Conservation (phyloP, 2,888 invertebrate genomes). For the Amitus sp. region DNA sequence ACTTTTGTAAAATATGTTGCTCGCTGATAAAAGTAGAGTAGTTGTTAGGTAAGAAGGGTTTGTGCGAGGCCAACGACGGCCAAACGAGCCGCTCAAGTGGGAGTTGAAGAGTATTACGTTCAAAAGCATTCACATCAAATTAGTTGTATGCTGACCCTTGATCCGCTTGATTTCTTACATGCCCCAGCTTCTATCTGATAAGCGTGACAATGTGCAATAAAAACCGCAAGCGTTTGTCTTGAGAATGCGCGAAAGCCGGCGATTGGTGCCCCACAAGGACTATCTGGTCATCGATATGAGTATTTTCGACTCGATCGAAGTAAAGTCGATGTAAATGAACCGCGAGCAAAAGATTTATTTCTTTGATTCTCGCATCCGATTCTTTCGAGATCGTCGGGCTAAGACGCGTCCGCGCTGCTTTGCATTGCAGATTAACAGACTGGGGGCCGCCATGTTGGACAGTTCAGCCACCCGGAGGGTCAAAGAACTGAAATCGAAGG, state of each 20-base stretch:
- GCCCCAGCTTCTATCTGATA: constrained; percentile 13
- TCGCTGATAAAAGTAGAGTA: background rate
- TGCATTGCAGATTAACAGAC: constrained; percentile 51
- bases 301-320: constrained; percentile 45
- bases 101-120: constrained; percentile 14
- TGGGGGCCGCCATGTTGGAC: constrained; percentile 54
- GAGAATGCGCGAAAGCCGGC: constrained; percentile 21
- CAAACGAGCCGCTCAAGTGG: constrained; percentile 18
- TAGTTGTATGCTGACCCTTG: constrained; percentile 21
- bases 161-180: constrained; percentile 25
- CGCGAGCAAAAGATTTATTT: constrained; percentile 5
- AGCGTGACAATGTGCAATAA: constrained; percentile 1
- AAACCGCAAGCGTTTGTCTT: constrained; percentile 4
- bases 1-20: background rate
- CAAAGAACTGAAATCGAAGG: constrained; percentile 49
- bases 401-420: too few species aligned
- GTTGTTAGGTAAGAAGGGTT: constrained; percentile 1
- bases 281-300: constrained; percentile 52
- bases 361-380: too few species aligned
- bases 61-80: constrained; percentile 13
- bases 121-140: constrained; percentile 6
- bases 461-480: constrained; percentile 55
- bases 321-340: constrained; percentile 47
- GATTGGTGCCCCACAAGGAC: constrained; percentile 34
- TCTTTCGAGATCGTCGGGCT: too few species aligned